Evolutionary conservation across 2,888 invertebrate genomes (phyloP).

Genomic region (Luffia ferchaultella): DNA sequence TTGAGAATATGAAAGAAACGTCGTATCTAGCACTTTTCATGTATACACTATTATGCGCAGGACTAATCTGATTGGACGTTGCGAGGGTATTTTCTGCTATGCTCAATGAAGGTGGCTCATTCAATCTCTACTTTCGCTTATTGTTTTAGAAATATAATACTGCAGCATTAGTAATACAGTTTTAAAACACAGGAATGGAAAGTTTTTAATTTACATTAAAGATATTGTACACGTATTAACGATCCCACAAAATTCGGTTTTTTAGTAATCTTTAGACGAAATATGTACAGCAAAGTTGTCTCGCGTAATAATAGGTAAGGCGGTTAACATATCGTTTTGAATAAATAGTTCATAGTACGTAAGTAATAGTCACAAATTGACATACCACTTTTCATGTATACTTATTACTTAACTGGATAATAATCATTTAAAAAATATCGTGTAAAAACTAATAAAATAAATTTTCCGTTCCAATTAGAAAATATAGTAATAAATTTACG

Average conservation of each 20-base stretch:
- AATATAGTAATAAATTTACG: background rate
- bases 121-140: background rate
- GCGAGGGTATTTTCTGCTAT: background rate
- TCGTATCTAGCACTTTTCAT: too few relatives aligned
- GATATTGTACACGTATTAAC: too few relatives aligned
- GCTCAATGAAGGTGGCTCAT: background rate
- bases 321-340: too few relatives aligned
- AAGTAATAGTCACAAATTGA: too few relatives aligned
- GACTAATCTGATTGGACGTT: background rate
- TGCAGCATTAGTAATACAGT: background rate
- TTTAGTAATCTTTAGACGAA: too few relatives aligned
- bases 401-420: background rate
- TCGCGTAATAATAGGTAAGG: too few relatives aligned
- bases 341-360: too few relatives aligned
- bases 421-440: background rate
- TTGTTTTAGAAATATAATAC: background rate
- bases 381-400: background rate
- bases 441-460: background rate
- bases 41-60: background rate
- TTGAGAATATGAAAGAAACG: too few relatives aligned
- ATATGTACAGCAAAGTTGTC: too few relatives aligned
- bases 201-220: background rate
- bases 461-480: too few relatives aligned
- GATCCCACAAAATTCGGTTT: too few relatives aligned
- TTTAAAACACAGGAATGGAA: background rate